These are phyloP conservation scores for Parnassius apollo DNA, from an alignment of 2,888 invertebrate genomes.

Conservation along the genomic window DNA sequence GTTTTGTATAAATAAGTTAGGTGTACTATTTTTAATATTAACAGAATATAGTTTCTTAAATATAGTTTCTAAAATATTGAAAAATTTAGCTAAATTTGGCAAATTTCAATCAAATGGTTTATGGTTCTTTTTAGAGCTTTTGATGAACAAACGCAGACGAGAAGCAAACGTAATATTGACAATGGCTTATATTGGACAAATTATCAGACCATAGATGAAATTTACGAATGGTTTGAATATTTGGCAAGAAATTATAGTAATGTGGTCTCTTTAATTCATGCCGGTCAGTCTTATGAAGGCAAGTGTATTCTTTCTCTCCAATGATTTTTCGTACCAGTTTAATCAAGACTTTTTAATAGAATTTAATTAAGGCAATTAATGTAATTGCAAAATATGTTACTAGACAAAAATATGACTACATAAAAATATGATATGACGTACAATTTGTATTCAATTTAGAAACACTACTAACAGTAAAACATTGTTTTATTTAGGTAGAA, in stretches of 20 bases:
- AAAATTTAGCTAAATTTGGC: no score
- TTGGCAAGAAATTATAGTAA: constrained; percentile 47
- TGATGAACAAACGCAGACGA: constrained; percentile 56
- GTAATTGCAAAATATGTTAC: no score
- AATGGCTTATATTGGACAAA: constrained; percentile 57
- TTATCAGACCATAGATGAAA: constrained; percentile 68
- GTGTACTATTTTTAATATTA: no score
- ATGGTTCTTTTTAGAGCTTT: constrained; percentile 55
- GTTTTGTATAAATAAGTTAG: no score
- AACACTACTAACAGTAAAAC: neutral
- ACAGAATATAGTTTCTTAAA: no score
- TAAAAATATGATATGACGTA: no score
- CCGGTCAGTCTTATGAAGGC: constrained; percentile 72
- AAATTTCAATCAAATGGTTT: neutral
- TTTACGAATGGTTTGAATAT: constrained; percentile 77
- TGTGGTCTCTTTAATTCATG: constrained; percentile 63
- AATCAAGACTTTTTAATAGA: neutral
- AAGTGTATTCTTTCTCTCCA: constrained; percentile 8
- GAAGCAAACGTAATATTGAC: constrained; percentile 52
- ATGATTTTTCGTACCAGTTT: neutral
- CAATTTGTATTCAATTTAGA: no score
- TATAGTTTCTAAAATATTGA: no score
- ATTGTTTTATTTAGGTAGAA: constrained; percentile 47
- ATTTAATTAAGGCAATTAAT: no score
- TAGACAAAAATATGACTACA: no score